Evolutionary conservation across 2,888 invertebrate genomes (phyloP).

Genomic region (Melanchra persicariae): DNA sequence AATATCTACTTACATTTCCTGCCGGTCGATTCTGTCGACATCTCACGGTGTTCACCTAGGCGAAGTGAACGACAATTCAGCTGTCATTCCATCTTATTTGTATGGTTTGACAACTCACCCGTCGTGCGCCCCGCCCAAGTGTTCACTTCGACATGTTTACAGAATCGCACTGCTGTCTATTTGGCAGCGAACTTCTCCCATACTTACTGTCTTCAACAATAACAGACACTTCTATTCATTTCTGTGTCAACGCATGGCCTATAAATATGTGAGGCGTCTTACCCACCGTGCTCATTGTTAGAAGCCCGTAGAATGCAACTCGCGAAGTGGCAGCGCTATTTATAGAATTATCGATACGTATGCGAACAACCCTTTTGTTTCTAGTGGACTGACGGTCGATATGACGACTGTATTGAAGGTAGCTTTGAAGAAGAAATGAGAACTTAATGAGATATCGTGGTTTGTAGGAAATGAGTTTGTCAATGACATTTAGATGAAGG

Average conservation of each 20-base stretch:
- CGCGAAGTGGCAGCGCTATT: conserved; percentile 63
- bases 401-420: conserved; percentile 31
- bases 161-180: too few species aligned
- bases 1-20: background rate
- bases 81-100: too few species aligned
- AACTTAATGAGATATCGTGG: background rate
- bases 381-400: conserved; percentile 46
- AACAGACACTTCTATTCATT: conserved; percentile 52
- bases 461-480: background rate
- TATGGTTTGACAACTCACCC: too few species aligned
- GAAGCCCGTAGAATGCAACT: conserved; percentile 77
- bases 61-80: too few species aligned
- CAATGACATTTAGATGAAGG: background rate
- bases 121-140: too few species aligned
- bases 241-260: conserved; percentile 61
- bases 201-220: conserved; percentile 4
- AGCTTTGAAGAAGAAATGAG: conserved; percentile 26
- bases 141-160: too few species aligned
- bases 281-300: conserved; percentile 67
- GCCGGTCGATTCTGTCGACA: too few species aligned
- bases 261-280: conserved; percentile 60
- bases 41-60: too few species aligned
- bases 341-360: conserved; percentile 73
- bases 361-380: conserved; percentile 69
- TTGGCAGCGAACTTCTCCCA: background rate